Conservation (phyloP, 2,797 vertebrate genomes). For the Acanthiza pusilla region DNA sequence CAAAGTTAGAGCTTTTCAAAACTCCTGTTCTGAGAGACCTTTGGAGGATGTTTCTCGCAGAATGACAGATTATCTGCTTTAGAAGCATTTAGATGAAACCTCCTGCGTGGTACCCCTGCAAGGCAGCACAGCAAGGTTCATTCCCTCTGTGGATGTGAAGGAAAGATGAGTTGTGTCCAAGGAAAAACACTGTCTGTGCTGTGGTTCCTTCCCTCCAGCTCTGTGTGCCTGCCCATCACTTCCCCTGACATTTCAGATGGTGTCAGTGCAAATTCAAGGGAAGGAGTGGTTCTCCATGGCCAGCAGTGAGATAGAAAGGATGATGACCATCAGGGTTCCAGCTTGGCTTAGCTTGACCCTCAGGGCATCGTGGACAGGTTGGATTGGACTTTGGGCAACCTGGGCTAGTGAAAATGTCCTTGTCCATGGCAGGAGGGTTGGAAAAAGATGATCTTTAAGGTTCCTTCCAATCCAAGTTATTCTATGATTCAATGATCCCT, state of each 20-base stretch:
- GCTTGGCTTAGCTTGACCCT: background rate
- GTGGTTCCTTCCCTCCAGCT: background rate
- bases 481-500: background rate
- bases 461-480: background rate
- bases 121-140: background rate
- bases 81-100: background rate
- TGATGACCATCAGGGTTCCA: background rate
- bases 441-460: background rate
- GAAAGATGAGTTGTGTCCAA: background rate
- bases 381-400: background rate
- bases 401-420: background rate
- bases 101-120: background rate
- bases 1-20: background rate
- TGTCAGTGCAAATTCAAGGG: background rate
- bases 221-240: background rate
- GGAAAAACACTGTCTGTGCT: background rate
- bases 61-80: background rate
- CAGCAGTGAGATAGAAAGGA: background rate
- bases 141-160: background rate
- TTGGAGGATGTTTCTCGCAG: background rate
- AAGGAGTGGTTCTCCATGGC: background rate
- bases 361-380: background rate
- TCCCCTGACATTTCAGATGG: background rate
- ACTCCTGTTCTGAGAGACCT: background rate
- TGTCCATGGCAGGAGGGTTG: background rate